Conservation (phyloP, 2,888 invertebrate genomes). For the Elgonia sp. region DNA sequence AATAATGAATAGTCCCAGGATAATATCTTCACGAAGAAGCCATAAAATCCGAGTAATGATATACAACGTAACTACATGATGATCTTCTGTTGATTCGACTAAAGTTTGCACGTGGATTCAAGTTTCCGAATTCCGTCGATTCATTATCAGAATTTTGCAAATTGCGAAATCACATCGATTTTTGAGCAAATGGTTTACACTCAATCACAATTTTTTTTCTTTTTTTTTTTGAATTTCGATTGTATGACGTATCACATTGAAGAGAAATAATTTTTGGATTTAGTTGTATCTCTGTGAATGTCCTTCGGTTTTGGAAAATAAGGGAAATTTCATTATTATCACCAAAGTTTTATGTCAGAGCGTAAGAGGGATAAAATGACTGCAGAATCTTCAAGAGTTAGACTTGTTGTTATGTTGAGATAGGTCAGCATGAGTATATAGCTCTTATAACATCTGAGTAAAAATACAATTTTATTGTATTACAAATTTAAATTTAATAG, state of each 20-base stretch:
- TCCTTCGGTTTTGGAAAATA: background rate
- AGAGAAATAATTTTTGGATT: background rate
- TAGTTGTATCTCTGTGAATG: background rate
- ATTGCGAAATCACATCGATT: background rate
- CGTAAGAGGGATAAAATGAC: background rate
- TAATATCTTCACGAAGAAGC: background rate
- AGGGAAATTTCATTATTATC: constrained; percentile 3
- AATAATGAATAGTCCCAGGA: background rate
- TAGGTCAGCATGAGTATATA: constrained; percentile 26
- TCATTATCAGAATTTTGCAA: background rate
- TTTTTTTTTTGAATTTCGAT: background rate
- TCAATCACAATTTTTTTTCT: constrained; percentile 16
- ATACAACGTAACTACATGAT: background rate
- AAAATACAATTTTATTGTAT: too few relatives aligned
- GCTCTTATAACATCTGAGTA: background rate
- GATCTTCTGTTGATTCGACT: too few relatives aligned
- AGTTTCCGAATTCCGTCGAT: too few relatives aligned
- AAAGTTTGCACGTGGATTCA: too few relatives aligned
- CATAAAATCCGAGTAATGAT: too few relatives aligned
- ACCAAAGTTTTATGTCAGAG: background rate
- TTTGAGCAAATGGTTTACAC: constrained; percentile 34
- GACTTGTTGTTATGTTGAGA: constrained; percentile 24
- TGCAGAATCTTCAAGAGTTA: background rate
- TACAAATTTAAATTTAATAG: too few relatives aligned
- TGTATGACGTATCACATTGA: background rate